These are phyloP conservation scores for Apus apus DNA, from an alignment of 2,113 vertebrate species.

Conservation along the genomic window DNA sequence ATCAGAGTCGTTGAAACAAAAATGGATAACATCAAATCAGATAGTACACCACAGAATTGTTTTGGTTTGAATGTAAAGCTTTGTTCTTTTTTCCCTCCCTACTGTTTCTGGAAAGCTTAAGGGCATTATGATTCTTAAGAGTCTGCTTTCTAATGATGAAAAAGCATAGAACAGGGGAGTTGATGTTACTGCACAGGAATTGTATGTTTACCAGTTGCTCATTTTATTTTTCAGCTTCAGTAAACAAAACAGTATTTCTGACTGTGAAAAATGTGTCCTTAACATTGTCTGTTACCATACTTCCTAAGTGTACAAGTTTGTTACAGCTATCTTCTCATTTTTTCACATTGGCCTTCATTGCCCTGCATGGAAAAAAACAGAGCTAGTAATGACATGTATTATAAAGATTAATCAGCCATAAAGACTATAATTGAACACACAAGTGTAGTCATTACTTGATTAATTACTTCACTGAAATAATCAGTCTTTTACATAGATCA, in stretches of 20 bases:
- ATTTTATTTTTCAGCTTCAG: conserved; percentile 61
- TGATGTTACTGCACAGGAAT: background rate
- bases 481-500: conserved; percentile 72
- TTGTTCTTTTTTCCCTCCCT: background rate
- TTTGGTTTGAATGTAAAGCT: background rate
- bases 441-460: conserved; percentile 81
- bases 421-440: conserved; percentile 79
- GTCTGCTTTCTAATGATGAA: background rate
- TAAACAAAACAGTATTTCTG: conserved; percentile 70
- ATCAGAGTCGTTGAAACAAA: background rate
- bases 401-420: conserved; percentile 81
- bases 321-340: conserved; percentile 56
- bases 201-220: conserved; percentile 37
- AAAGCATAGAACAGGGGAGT: background rate
- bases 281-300: conserved; percentile 24
- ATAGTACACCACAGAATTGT: background rate
- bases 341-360: conserved; percentile 56
- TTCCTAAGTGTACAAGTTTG: conserved; percentile 40
- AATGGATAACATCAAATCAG: background rate
- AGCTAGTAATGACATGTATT: conserved; percentile 72
- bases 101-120: background rate
- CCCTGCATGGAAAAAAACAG: conserved; percentile 52
- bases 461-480: conserved; percentile 79
- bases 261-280: conserved; percentile 64
- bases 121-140: background rate